A percentile compares a stretch with the other conserved stretches of the same genome.
These are phyloP conservation scores for Bembecia ichneumoniformis DNA, from an alignment of 2,888 invertebrate genomes.

Conservation along the genomic window DNA sequence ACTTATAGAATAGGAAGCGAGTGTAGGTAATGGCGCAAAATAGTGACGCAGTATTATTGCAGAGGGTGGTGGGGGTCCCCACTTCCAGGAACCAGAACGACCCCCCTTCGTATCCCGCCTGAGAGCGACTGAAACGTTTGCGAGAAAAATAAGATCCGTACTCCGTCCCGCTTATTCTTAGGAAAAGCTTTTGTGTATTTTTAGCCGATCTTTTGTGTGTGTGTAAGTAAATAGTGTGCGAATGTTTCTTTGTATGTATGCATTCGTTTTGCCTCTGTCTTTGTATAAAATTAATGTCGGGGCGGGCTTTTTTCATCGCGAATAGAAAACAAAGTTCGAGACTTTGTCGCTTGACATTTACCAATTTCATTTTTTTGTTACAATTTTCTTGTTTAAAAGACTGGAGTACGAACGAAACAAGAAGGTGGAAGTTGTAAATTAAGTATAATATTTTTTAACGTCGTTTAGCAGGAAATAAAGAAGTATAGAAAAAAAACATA, in stretches of 20 bases:
- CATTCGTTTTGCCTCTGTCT: constrained; percentile 10
- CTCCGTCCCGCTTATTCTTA: constrained; percentile 71
- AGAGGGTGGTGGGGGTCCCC: constrained; percentile 48
- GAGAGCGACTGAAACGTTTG: constrained; percentile 70
- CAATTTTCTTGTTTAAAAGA: neutral
- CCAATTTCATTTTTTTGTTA: neutral
- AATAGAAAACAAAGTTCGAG: neutral
- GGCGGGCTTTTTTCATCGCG: constrained; percentile 2
- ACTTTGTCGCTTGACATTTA: neutral
- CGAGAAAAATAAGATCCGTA: constrained; percentile 72
- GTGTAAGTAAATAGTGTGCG: constrained; percentile 53
- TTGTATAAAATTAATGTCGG: constrained; percentile 25
- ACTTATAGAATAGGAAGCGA: constrained; percentile 72
- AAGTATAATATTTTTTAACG: too few relatives aligned
- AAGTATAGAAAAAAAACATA: too few relatives aligned
- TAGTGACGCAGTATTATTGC: constrained; percentile 75
- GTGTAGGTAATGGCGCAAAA: constrained; percentile 74
- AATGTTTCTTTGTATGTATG: constrained; percentile 27
- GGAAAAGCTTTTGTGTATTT: constrained; percentile 63
- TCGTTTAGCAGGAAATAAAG: too few relatives aligned
- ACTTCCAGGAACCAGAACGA: constrained; percentile 21
- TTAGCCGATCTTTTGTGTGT: constrained; percentile 37
- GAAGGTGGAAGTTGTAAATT: too few relatives aligned
- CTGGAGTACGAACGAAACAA: too few relatives aligned
- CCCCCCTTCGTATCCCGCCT: constrained; percentile 35